Evolutionary conservation across 2,888 invertebrate genomes (phyloP).

Genomic region (Habrosyne pyritoides): DNA sequence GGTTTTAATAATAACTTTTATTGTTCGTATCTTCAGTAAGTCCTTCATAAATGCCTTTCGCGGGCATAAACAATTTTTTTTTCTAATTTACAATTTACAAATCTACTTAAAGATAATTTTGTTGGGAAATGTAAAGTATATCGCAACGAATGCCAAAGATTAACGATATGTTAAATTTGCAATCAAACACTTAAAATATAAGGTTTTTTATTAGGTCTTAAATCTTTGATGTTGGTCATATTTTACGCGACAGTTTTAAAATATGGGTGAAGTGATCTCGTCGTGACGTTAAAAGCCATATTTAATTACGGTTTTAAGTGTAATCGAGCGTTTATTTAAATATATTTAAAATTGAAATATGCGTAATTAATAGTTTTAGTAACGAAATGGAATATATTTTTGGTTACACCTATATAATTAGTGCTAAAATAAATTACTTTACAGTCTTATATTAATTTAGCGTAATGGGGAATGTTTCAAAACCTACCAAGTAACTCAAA

Average conservation of each 20-base stretch:
- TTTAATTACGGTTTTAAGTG: neutral
- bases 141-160: neutral
- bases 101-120: neutral
- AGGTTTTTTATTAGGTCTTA: neutral
- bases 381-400: neutral
- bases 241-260: neutral
- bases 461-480: no score
- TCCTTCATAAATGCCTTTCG: no score
- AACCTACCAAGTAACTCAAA: neutral
- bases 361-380: neutral
- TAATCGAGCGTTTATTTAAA: neutral
- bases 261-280: neutral
- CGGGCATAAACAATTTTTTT: no score
- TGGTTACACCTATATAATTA: no score
- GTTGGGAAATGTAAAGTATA: neutral
- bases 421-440: no score
- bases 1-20: no score
- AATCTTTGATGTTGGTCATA: neutral
- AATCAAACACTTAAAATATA: neutral
- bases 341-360: neutral
- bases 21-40: no score
- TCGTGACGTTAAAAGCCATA: neutral
- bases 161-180: neutral
- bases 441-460: no score
- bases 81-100: no score